Evolutionary conservation across 2,888 invertebrate genomes (phyloP).

Genomic region (Disparrhopalites patrizii): DNA sequence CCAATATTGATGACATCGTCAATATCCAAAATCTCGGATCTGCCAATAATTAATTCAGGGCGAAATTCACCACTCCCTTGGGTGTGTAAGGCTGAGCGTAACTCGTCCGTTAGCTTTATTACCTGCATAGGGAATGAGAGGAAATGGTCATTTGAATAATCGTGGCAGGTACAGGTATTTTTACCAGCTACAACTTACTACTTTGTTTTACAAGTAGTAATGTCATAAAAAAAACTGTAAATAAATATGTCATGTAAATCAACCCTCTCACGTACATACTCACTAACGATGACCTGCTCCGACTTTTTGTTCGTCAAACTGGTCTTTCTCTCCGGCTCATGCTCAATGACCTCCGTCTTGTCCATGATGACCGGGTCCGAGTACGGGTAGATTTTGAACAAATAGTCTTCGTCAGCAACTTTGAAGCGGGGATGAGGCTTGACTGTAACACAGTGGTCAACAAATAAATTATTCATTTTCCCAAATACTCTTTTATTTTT

Average conservation of each 20-base stretch:
- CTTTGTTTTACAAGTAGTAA: not conserved
- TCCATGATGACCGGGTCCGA: slow-evolving; percentile 4
- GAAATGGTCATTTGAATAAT: not conserved
- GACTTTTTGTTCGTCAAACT: slow-evolving; percentile 14
- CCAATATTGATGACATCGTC: slow-evolving; percentile 27
- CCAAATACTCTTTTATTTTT: too few species aligned
- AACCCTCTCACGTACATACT: slow-evolving; percentile 20
- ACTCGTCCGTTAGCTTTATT: slow-evolving; percentile 19
- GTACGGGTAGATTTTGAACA: too few species aligned
- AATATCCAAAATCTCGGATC: slow-evolving; percentile 34
- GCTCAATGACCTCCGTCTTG: not conserved
- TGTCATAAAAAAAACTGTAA: not conserved
- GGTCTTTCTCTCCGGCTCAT: not conserved
- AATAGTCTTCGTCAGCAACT: too few species aligned
- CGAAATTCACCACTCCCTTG: slow-evolving; percentile 19
- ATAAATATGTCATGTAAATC: not conserved
- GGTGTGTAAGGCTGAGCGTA: slow-evolving; percentile 16
- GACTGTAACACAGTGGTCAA: too few species aligned
- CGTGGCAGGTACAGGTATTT: too few species aligned
- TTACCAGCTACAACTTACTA: not conserved
- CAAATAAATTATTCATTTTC: too few species aligned
- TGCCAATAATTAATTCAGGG: slow-evolving; percentile 31
- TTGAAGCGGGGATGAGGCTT: too few species aligned
- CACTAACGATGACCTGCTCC: slow-evolving; percentile 23
- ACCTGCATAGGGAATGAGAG: slow-evolving; percentile 6